These are phyloP conservation scores for Virgularia gustaviana DNA, from an alignment of 92 coral and sea anemone genomes.

Conservation along the genomic window DNA sequence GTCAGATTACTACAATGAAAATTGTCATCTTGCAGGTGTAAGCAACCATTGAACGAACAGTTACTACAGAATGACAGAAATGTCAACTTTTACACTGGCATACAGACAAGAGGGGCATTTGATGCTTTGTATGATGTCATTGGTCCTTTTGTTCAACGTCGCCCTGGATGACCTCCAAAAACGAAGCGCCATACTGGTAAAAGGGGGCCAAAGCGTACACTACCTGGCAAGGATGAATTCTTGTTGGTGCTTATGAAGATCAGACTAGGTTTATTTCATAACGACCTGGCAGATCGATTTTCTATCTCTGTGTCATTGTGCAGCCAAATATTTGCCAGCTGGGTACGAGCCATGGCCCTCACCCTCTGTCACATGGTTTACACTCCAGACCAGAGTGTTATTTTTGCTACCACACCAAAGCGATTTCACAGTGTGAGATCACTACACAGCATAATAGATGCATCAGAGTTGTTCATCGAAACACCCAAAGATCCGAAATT, in stretches of 20 bases:
- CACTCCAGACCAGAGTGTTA: not conserved
- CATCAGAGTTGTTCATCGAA: not conserved
- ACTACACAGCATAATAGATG: not conserved
- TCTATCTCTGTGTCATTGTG: not conserved
- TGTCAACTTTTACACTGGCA: conserved; percentile 1
- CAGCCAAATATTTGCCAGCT: conserved; percentile 1
- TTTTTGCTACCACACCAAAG: not conserved
- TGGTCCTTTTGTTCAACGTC: not conserved
- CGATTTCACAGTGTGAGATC: conserved; percentile 1
- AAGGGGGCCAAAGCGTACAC: conserved; percentile 2
- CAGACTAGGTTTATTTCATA: not conserved
- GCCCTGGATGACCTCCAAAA: conserved; percentile 2
- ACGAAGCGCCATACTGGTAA: not conserved
- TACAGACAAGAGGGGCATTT: conserved; percentile 1
- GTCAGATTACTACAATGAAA: not conserved
- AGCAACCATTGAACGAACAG: not conserved
- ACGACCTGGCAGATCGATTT: conserved; percentile 1
- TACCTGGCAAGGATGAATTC: conserved; percentile 1
- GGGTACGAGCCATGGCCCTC: conserved; percentile 4
- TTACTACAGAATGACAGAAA: not conserved
- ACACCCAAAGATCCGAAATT: conserved; percentile 1
- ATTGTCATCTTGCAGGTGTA: conserved; percentile 1
- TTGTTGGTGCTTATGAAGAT: conserved; percentile 1
- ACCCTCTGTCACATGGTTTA: not conserved
- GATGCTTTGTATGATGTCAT: not conserved